Percentiles rank a stretch among this genome's conserved stretches.
Conservation (phyloP, 2,888 invertebrate genomes). For the Drosophila borborema region DNA sequence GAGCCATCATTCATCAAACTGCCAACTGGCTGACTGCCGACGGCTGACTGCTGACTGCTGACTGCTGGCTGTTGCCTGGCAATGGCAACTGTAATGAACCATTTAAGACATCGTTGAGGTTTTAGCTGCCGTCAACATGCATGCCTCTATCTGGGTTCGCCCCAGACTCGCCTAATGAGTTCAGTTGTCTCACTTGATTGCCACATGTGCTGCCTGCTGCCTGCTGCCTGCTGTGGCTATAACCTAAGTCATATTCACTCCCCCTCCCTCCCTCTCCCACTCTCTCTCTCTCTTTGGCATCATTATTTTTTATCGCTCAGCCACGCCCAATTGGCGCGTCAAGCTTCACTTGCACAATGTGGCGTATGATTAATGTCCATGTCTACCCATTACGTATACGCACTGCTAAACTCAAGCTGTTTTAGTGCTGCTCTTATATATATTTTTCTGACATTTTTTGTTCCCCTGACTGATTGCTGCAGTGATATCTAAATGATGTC, state of each 20-base stretch:
- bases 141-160: neutral
- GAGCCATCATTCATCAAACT: slow-evolving; percentile 55
- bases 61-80: slow-evolving; percentile 15
- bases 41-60: slow-evolving; percentile 3
- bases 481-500: neutral
- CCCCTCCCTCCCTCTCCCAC: neutral
- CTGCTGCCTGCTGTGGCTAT: slow-evolving; percentile 4
- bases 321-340: slow-evolving; percentile 43
- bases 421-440: neutral
- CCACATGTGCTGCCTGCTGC: slow-evolving; percentile 43
- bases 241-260: slow-evolving; percentile 11
- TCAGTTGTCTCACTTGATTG: slow-evolving; percentile 61
- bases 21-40: slow-evolving; percentile 35
- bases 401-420: slow-evolving; percentile 14
- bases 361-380: slow-evolving; percentile 74
- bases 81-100: slow-evolving; percentile 54
- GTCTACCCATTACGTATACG: slow-evolving; percentile 58
- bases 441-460: neutral
- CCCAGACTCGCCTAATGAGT: slow-evolving; percentile 46
- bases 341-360: slow-evolving; percentile 59
- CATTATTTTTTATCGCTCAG: slow-evolving; percentile 72
- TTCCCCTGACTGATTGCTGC: neutral
- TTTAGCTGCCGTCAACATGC: slow-evolving; percentile 28
- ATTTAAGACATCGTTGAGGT: slow-evolving; percentile 57
- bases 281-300: slow-evolving; percentile 24